phyloP scores from a whole-genome alignment of 2,888 invertebrate genomes.

The Nemoura dubitans region DNA sequence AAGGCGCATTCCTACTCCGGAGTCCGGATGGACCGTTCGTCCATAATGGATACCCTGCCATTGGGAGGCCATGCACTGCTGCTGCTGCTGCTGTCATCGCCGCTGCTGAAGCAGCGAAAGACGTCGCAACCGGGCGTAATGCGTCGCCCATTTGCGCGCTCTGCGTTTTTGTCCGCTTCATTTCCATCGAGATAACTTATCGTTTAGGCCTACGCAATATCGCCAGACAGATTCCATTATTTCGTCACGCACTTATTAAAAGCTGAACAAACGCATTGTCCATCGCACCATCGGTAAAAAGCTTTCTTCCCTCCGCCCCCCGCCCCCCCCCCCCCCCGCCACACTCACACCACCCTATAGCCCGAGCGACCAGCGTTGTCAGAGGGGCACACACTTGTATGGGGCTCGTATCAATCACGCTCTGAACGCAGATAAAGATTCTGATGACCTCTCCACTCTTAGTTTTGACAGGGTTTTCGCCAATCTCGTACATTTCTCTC shows the following conservation, averaged over 20 bases:
- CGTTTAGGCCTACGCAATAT: not conserved
- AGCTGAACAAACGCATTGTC: constrained; percentile 30
- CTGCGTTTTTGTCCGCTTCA: not conserved
- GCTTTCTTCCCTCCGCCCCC: not conserved
- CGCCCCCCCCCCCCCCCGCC: not conserved
- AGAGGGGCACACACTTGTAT: not conserved
- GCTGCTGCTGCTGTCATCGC: no score
- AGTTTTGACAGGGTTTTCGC: constrained; percentile 37
- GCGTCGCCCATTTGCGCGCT: not conserved
- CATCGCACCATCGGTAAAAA: not conserved
- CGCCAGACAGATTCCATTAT: constrained; percentile 20
- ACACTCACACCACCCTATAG: no score
- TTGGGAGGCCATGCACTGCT: no score
- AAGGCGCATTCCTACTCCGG: constrained; percentile 40
- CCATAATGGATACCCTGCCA: constrained; percentile 1
- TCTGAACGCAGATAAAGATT: constrained; percentile 39
- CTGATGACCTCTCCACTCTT: constrained; percentile 41
- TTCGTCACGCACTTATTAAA: constrained; percentile 27
- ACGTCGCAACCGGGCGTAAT: not conserved
- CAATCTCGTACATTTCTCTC: constrained; percentile 41
- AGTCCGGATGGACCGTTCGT: constrained; percentile 14
- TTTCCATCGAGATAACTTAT: not conserved
- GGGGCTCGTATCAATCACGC: constrained; percentile 35
- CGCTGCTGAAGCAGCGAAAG: not conserved
- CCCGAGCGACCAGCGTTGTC: not conserved